These are phyloP conservation scores for Capromys pilorides DNA, from an alignment of 2,797 vertebrate species.

Conservation along the genomic window DNA sequence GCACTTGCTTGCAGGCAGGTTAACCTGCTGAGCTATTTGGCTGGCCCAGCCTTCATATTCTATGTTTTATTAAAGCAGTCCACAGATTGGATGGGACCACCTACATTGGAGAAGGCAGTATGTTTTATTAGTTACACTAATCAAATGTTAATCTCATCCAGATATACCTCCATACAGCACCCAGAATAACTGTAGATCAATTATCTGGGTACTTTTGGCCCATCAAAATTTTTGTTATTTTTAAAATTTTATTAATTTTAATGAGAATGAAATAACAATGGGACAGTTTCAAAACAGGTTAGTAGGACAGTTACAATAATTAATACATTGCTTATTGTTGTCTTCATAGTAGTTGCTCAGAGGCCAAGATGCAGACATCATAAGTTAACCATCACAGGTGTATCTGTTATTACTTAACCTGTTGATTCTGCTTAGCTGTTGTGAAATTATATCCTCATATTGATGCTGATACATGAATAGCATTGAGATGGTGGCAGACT, in stretches of 20 bases:
- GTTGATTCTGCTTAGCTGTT: background rate
- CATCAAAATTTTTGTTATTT: background rate
- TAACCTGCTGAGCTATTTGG: no score
- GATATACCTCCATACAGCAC: background rate
- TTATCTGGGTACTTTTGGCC: background rate
- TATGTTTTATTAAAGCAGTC: background rate
- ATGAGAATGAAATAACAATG: no score
- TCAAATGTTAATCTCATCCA: background rate
- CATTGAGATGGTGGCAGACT: background rate
- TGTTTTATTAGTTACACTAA: background rate
- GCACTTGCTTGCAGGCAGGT: no score
- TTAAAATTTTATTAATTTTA: no score
- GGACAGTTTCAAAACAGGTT: no score
- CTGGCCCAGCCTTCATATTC: background rate
- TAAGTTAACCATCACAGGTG: background rate
- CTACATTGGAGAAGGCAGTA: background rate
- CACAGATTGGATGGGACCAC: background rate
- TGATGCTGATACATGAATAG: background rate
- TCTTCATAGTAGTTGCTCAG: no score
- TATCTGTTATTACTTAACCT: constrained; percentile 20
- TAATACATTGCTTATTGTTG: no score
- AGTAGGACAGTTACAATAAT: no score
- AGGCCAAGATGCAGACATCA: background rate
- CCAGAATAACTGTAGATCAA: background rate
- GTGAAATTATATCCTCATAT: constrained; percentile 1